Conservation (phyloP, 2,888 invertebrate genomes). For the Saturnia pavonia region DNA sequence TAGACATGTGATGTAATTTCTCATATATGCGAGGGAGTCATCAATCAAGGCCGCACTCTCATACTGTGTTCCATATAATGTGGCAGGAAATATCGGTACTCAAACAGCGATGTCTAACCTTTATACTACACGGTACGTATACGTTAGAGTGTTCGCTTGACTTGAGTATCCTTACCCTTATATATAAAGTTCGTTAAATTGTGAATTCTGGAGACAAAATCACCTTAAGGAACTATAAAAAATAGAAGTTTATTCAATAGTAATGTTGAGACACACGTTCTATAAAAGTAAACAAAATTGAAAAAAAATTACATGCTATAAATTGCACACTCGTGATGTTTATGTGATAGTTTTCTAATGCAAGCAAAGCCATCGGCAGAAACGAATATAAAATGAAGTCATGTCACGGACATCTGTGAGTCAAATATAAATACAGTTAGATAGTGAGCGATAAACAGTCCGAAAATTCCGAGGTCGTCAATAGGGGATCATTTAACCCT, state of each 20-base stretch:
- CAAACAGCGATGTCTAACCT: not conserved
- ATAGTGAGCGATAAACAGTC: slow-evolving; percentile 1
- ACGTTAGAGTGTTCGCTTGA: not conserved
- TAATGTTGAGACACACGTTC: not conserved
- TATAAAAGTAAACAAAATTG: no score
- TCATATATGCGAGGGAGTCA: not conserved
- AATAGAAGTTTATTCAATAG: not conserved
- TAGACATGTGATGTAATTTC: slow-evolving; percentile 1
- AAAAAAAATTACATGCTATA: no score
- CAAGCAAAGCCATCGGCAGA: no score
- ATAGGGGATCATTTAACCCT: slow-evolving; percentile 7
- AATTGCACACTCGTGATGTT: no score
- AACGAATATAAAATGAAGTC: not conserved
- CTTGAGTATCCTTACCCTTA: not conserved
- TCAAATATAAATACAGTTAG: not conserved
- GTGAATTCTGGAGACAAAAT: not conserved
- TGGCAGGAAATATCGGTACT: slow-evolving; percentile 6
- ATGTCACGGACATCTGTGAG: no score
- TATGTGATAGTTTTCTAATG: no score
- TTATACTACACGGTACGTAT: not conserved
- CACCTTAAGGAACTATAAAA: not conserved
- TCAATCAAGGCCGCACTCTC: slow-evolving; percentile 7
- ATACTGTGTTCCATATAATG: slow-evolving; percentile 5
- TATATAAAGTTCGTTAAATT: not conserved
- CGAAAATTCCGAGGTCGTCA: slow-evolving; percentile 9